phyloP scores from a whole-genome alignment of 2,797 vertebrate genomes.

The Aselliscus stoliczkanus region DNA sequence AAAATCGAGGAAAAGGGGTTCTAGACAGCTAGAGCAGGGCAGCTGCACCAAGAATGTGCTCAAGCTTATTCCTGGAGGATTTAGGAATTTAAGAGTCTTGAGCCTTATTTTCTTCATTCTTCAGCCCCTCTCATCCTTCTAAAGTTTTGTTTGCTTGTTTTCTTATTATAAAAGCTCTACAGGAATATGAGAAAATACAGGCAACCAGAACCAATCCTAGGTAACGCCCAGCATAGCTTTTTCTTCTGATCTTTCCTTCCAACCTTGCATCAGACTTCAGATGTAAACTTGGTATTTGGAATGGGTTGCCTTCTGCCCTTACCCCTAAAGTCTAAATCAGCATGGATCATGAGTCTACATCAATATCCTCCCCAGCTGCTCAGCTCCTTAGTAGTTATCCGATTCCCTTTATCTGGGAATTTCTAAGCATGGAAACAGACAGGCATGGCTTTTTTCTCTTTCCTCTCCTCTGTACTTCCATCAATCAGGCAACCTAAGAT shows the following conservation, averaged over 20 bases:
- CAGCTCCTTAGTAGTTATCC: neutral
- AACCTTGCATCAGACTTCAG: neutral
- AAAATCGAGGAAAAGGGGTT: conserved; percentile 62
- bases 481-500: neutral
- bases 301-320: neutral
- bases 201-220: neutral
- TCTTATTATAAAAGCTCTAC: neutral
- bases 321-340: neutral
- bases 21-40: conserved; percentile 33
- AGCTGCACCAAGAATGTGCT: conserved; percentile 61
- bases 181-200: neutral
- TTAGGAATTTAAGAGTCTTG: neutral
- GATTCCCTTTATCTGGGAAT: neutral
- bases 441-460: neutral
- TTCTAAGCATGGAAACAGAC: neutral
- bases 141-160: neutral
- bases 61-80: conserved; percentile 37
- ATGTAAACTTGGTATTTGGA: neutral
- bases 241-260: neutral
- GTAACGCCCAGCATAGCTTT: neutral
- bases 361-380: neutral
- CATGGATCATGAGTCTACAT: neutral
- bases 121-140: neutral
- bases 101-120: neutral
- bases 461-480: neutral